Evolutionary conservation across 2,113 vertebrate species (phyloP).

Genomic region (Crocuta crocuta): DNA sequence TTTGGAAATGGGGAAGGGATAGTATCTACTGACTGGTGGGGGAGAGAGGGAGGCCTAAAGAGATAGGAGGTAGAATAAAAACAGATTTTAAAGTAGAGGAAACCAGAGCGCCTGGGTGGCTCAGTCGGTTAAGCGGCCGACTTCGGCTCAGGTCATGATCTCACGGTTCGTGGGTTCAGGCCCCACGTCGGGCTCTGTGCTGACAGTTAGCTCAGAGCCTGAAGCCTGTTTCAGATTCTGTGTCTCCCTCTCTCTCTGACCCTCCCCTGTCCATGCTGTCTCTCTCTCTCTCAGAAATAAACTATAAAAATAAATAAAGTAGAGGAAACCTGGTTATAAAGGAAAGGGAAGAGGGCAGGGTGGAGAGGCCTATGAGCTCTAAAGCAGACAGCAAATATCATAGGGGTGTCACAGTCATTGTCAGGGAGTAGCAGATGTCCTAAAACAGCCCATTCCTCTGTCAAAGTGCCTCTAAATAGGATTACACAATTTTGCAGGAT

Average conservation of each 20-base stretch:
- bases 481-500: not conserved
- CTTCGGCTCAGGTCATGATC: too few species aligned
- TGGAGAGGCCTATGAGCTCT: not conserved
- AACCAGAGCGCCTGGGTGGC: not conserved
- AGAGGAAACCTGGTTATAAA: not conserved
- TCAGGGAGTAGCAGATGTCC: not conserved
- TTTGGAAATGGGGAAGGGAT: too few species aligned
- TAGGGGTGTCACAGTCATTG: not conserved
- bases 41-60: not conserved
- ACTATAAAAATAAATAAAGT: not conserved
- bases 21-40: not conserved
- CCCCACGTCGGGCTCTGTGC: too few species aligned
- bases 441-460: not conserved
- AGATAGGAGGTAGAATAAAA: not conserved
- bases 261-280: too few species aligned
- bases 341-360: not conserved
- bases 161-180: too few species aligned
- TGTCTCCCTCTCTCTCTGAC: too few species aligned
- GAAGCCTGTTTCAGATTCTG: too few species aligned
- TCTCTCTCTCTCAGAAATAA: too few species aligned
- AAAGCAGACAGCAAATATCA: constrained; percentile 21
- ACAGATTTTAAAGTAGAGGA: constrained; percentile 50
- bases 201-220: too few species aligned
- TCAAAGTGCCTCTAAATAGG: not conserved
- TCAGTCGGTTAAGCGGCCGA: too few species aligned